phyloP scores from a whole-genome alignment of 2,113 vertebrate species.

The Plestiodon gilberti region DNA sequence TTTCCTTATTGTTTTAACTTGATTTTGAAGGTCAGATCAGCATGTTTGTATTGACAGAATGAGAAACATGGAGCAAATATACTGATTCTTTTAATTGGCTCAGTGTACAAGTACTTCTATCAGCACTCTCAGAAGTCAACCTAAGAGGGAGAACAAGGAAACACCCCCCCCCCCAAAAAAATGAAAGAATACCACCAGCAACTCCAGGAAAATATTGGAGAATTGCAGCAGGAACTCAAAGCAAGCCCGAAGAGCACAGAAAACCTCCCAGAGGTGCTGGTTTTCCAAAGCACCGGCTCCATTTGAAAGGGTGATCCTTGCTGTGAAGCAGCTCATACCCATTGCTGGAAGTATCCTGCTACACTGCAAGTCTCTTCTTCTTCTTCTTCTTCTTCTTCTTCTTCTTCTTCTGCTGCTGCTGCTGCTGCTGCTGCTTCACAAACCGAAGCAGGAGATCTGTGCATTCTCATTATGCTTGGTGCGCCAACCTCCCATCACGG shows the following conservation, averaged over 20 bases:
- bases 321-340: not conserved
- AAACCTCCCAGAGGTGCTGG: not conserved
- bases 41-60: not conserved
- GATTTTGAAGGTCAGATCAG: not conserved
- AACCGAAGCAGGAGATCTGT: not conserved
- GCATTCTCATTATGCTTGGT: not conserved
- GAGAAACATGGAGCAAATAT: not conserved
- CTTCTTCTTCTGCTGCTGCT: too few relatives aligned
- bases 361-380: not conserved
- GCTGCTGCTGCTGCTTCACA: too few relatives aligned
- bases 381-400: too few relatives aligned
- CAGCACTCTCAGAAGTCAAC: not conserved
- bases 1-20: not conserved
- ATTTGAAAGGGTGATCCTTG: not conserved
- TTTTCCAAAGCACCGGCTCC: not conserved
- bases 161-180: not conserved
- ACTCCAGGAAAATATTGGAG: not conserved
- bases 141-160: slow-evolving; percentile 38
- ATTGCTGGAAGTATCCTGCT: not conserved
- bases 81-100: not conserved
- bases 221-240: not conserved
- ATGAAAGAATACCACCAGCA: not conserved
- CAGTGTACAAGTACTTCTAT: not conserved
- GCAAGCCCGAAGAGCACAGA: not conserved
- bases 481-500: slow-evolving; percentile 1